phyloP scores from a whole-genome alignment of 2,797 vertebrate species.

The Vultur gryphus region DNA sequence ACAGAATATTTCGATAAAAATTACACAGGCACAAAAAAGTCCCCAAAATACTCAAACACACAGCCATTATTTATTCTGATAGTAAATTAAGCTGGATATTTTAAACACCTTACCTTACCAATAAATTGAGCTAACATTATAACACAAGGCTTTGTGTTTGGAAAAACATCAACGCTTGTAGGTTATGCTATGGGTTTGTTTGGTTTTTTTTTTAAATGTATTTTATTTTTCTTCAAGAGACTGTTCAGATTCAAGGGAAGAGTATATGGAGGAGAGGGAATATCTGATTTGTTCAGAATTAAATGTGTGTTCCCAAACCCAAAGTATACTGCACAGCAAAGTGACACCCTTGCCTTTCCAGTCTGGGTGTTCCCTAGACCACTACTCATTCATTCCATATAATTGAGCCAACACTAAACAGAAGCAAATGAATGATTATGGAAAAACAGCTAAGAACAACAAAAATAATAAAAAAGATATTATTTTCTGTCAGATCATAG shows the following conservation, averaged over 20 bases:
- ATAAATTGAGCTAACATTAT: neutral
- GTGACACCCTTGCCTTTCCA: neutral
- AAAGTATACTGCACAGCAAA: neutral
- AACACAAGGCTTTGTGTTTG: neutral
- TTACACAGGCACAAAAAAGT: fast-evolving
- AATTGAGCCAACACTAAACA: neutral
- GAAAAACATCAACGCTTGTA: neutral
- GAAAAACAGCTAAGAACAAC: neutral
- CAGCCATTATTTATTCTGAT: neutral
- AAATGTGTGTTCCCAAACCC: neutral
- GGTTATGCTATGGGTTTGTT: neutral
- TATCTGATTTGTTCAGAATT: neutral
- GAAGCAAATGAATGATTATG: neutral
- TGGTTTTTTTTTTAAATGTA: neutral
- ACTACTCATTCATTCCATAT: neutral
- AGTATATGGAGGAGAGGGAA: neutral
- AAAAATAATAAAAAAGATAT: neutral
- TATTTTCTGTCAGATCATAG: neutral
- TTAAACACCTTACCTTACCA: neutral
- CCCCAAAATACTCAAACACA: neutral
- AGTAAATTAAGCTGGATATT: neutral
- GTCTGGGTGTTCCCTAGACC: neutral
- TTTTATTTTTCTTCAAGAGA: neutral
- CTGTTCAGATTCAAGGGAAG: neutral
- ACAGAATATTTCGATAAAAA: neutral